Evolutionary conservation across 2,113 vertebrate genomes (phyloP).

Genomic region (Oncorhynchus nerka): DNA sequence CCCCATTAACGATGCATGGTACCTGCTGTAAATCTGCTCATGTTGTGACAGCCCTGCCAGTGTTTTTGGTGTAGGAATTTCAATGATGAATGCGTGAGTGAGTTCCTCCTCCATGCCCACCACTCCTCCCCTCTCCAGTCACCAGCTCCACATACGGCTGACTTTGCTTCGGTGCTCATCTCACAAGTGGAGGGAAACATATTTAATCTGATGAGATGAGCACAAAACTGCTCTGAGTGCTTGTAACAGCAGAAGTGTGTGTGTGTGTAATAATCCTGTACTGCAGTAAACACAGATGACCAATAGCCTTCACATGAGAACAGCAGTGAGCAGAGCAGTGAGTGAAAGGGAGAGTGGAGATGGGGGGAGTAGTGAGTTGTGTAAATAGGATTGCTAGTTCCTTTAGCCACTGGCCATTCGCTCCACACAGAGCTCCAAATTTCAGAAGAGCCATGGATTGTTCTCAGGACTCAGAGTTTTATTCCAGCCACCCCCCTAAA

Average conservation of each 20-base stretch:
- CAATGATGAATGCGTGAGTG: conserved; percentile 44
- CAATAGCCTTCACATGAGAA: conserved; percentile 6
- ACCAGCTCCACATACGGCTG: background rate
- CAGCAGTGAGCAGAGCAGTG: background rate
- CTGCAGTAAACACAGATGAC: conserved; percentile 1
- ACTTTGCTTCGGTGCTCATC: conserved; percentile 23
- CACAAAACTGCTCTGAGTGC: conserved; percentile 7
- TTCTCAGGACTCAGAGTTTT: conserved; percentile 13
- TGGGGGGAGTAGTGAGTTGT: background rate
- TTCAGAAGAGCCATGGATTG: conserved; percentile 7
- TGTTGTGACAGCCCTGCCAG: conserved; percentile 41
- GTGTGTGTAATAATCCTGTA: background rate
- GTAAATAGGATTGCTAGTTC: background rate
- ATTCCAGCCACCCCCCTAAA: conserved; percentile 1
- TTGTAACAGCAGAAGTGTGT: conserved; percentile 15
- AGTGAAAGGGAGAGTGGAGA: background rate
- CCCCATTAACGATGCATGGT: conserved; percentile 20
- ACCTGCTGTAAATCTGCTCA: conserved; percentile 24
- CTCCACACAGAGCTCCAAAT: background rate
- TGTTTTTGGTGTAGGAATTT: conserved; percentile 41
- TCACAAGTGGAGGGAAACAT: conserved; percentile 29
- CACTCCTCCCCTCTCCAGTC: background rate
- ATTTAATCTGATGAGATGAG: conserved; percentile 43
- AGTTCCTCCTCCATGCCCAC: conserved; percentile 1
- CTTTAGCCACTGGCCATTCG: background rate